Conservation (phyloP, 2,113 vertebrate species). For the Argyrosomus japonicus region DNA sequence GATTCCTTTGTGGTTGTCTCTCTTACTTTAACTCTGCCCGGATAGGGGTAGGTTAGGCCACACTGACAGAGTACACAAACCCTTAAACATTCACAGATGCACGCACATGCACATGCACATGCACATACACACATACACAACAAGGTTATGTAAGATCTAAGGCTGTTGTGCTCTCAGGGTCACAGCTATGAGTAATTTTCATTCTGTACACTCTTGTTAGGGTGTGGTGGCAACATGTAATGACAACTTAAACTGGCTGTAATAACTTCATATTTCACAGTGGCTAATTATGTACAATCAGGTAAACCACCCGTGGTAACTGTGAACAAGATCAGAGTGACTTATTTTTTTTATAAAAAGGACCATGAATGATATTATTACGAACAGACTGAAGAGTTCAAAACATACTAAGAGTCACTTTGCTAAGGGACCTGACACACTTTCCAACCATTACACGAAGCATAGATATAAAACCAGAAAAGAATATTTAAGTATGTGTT, state of each 20-base stretch:
- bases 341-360: not conserved
- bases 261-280: conserved; percentile 11
- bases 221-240: conserved; percentile 22
- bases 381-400: too few species aligned
- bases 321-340: not conserved
- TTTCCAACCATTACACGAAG: not conserved
- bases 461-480: not conserved
- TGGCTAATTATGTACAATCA: not conserved
- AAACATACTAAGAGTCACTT: too few species aligned
- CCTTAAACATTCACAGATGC: conserved; percentile 17
- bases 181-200: not conserved
- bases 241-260: not conserved
- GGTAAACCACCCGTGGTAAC: not conserved
- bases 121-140: not conserved
- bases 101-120: conserved; percentile 22
- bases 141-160: conserved; percentile 38
- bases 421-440: too few species aligned
- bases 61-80: conserved; percentile 53
- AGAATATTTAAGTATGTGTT: too few species aligned
- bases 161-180: conserved; percentile 7
- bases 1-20: not conserved
- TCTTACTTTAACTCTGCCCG: not conserved
- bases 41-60: not conserved
- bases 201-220: not conserved
- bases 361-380: not conserved